phyloP scores from a whole-genome alignment of 2,113 vertebrate genomes.

The Prionailurus viverrinus region DNA sequence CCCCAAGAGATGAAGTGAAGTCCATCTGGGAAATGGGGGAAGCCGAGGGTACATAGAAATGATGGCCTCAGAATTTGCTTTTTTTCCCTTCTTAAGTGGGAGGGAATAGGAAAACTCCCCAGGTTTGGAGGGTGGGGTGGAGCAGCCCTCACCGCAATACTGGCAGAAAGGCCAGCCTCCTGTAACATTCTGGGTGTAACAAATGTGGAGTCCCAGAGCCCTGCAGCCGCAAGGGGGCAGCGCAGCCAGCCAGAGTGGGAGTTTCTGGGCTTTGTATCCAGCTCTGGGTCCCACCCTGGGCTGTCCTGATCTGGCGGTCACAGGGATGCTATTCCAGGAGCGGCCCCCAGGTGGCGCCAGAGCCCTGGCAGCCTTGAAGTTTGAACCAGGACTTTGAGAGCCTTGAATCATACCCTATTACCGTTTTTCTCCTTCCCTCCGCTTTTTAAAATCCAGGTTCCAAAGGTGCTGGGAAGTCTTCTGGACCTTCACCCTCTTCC shows the following conservation, averaged over 20 bases:
- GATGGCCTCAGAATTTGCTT: background rate
- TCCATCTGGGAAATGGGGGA: background rate
- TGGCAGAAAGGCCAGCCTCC: background rate
- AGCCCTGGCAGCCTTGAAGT: background rate
- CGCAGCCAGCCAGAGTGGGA: background rate
- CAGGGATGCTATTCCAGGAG: background rate
- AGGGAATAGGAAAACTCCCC: background rate
- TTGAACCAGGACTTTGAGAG: too few relatives aligned
- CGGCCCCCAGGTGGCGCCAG: constrained; percentile 45
- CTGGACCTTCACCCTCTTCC: constrained; percentile 49
- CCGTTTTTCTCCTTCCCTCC: background rate
- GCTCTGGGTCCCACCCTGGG: background rate
- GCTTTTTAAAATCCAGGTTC: constrained; percentile 71
- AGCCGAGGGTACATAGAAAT: background rate
- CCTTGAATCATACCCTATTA: background rate
- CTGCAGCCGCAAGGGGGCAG: background rate
- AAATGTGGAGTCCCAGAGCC: background rate
- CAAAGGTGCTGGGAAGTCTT: constrained; percentile 52
- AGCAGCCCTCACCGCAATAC: too few relatives aligned
- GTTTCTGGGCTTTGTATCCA: background rate
- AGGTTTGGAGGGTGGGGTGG: background rate
- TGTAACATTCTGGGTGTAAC: background rate
- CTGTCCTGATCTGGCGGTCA: background rate
- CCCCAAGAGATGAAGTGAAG: background rate
- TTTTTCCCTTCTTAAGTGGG: background rate